These are phyloP conservation scores for Poecile montanus DNA, from an alignment of 2,797 vertebrate genomes.

Conservation along the genomic window DNA sequence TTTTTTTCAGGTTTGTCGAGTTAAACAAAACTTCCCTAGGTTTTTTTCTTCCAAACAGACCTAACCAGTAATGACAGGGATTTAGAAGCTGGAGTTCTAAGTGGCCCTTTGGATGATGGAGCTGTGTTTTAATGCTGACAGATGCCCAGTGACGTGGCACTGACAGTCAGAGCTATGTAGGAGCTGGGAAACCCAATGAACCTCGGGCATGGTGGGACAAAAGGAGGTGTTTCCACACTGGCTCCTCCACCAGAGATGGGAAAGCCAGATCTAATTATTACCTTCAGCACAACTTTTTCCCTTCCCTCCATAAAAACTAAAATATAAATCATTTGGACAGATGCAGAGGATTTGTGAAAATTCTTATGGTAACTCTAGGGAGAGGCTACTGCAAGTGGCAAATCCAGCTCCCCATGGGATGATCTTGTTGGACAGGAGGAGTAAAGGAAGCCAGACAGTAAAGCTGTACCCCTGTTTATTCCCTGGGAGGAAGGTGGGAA, in stretches of 20 bases:
- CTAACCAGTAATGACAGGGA: conserved; percentile 24
- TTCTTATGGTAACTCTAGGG: accelerated
- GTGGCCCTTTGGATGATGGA: not conserved
- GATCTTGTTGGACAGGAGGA: not conserved
- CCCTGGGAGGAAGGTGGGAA: not conserved
- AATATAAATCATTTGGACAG: not conserved
- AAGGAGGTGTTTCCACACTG: not conserved
- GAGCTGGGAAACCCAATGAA: accelerated
- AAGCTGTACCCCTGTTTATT: not conserved
- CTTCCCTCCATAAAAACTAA: not conserved
- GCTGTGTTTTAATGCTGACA: not conserved
- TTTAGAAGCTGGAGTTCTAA: not conserved
- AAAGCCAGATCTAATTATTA: not conserved
- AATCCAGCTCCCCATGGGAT: accelerated
- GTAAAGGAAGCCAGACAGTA: not conserved
- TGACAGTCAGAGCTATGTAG: accelerated
- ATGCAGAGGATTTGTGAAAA: not conserved
- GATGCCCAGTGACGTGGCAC: not conserved
- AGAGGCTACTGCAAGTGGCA: not conserved
- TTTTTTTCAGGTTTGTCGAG: not conserved
- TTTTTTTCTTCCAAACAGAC: not conserved
- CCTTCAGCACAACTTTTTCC: not conserved
- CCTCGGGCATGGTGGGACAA: not conserved
- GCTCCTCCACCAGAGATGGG: accelerated
- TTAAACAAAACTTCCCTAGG: not conserved